Base-by-base conservation (phyloP, 2,888 invertebrate species). In the Dicyrtoma fusca region DNA sequence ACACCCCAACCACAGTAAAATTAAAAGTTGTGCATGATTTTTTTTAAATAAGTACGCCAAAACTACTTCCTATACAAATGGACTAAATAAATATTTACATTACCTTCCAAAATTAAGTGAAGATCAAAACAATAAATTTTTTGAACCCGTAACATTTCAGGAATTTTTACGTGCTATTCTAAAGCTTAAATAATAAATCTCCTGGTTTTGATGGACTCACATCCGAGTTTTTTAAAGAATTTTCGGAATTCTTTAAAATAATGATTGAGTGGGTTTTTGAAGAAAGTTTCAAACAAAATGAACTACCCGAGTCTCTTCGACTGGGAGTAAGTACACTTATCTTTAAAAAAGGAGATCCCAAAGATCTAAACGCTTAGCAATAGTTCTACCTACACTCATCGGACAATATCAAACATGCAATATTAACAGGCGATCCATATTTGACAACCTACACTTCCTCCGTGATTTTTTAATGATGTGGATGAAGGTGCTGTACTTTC, bases 191-290 rank as follows among this genome's bases (percentile, higher is more conserved):
- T 19, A 44, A 44, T 10, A 55, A 53, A 19, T 4, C 26, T 14
- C 55, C 68, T 4, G 68, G 68, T 2, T 5, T 34, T 1, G 68
- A 68, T 55, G 68, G 68, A n/a, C 17, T 68, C 10, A 53, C 55
- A n/a, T 17, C 55, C 6, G 68, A 68, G 25, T 68, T 68, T 47
- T 68, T 26, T 23, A 68, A 68, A 34, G 19, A 1, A 19, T 68
- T 55, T 19, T 25, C 13, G 1, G 1, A 64, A 2, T 19, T 47
- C 10, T n/a, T 2, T 10, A 10, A 21, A 13, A 17, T 10, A n/a
- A 51, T 68, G 13, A 13, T 68, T 1, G 1, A 8, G 1, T 68
- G 68, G 68, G 10, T 68, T 1, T n/a, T 34, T 1, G 42, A 6
- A 6, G 34, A 51, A 34, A 17, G 23, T 19, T 6, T 14, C 1